Base-by-base conservation (phyloP, 2,797 vertebrate genomes). In the Liparis tanakae region DNA sequence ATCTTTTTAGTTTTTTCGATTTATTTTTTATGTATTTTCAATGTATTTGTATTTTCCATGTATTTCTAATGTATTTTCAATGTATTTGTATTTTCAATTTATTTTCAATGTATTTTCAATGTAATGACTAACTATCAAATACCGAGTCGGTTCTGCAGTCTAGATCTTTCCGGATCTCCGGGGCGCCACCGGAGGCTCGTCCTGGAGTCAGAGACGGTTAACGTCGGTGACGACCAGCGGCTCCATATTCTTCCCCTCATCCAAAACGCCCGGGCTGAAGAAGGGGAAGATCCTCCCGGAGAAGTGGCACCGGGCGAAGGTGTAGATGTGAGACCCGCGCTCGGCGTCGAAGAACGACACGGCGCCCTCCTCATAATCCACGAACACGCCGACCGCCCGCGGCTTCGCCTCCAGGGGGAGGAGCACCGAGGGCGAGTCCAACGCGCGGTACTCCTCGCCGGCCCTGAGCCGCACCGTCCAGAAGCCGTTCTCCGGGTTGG, bases 391-490 rank as follows among this genome's bases (percentile, higher is more conserved):
- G 0, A 95, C 66, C 0, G n/a, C 86, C 71, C 78, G 76, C 0
- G 91, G 94, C 53, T 70, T 88, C 37, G 46, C 25, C 12, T 15
- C 20, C 0, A 89, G 85, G 2, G 70, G 3, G 0, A 95, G 88
- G 3, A 74, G 77, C 5, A 92, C 72, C 0, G 92, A 88, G 6
- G 86, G 91, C 0, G 91, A 92, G 50, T 86, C 92, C 78, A 90
- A 74, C 4, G 93, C 93, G 1, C 92, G 89, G 50, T 93, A 94
- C 75, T 94, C 92, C 1, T 74, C 54, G 1, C 90, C 82, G 1
- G 41, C 79, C 59, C 94, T 88, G 69, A 94, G 76, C 15, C 93
- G 90, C 58, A 95, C 72, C 5, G 93, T 88, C 94, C 94, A 95
- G 14, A 76, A 93, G 20, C 93, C 93, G 0, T 93, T 90, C 57